Conservation (phyloP, 1,140 invertebrate species). For the Stenopsyche tienmushanensis region DNA sequence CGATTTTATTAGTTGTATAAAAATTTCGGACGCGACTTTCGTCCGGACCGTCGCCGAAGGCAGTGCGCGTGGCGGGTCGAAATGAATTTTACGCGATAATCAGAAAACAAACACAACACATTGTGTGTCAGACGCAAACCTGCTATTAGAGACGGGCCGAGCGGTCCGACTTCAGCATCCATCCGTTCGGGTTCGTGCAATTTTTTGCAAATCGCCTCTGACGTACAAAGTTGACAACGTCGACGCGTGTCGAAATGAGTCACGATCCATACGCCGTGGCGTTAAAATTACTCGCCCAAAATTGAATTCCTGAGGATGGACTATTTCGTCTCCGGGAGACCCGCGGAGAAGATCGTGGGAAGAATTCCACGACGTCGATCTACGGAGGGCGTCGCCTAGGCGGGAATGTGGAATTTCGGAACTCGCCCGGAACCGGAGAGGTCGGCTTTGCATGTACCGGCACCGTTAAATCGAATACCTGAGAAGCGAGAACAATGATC, state of each 20-base stretch:
- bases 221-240: no score
- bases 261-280: no score
- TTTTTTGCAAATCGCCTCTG: no score
- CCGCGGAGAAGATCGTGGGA: constrained; percentile 14
- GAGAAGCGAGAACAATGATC: no score
- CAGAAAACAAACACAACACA: constrained; percentile 39
- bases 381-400: constrained; percentile 7
- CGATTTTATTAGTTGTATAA: no score
- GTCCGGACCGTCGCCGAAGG: neutral
- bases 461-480: constrained; percentile 12
- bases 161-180: no score
- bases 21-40: constrained; percentile 11
- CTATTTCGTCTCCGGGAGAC: no score
- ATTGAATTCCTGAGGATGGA: no score
- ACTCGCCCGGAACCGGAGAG: neutral
- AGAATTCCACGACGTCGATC: constrained; percentile 12
- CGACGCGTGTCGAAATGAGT: no score
- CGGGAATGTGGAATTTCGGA: constrained; percentile 9
- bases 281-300: no score
- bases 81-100: constrained; percentile 40
- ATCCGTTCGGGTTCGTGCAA: neutral
- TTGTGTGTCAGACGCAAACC: constrained; percentile 28
- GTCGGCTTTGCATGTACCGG: no score
- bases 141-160: constrained; percentile 32
- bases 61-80: constrained; percentile 16